Evolutionary conservation across 2,888 invertebrate genomes (phyloP).

Genomic region (Caenorhabditis virilis): DNA sequence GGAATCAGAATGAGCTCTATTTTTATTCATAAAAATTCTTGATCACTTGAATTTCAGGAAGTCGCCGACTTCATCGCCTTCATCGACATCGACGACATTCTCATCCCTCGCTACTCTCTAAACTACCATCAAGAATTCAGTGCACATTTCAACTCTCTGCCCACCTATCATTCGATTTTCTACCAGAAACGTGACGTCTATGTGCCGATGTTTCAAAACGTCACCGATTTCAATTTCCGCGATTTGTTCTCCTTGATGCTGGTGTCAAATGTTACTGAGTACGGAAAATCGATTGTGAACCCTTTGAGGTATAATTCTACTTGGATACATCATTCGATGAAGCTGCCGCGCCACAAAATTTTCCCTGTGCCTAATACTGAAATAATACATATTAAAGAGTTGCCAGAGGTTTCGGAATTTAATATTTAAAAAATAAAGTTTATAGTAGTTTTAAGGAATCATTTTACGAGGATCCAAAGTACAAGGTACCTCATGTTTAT

Average conservation of each 20-base stretch:
- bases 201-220: constrained; percentile 10
- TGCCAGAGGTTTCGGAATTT: constrained; percentile 9
- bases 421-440: too few species aligned
- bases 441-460: too few species aligned
- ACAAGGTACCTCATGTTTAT: too few species aligned
- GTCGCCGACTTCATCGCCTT: constrained; percentile 42
- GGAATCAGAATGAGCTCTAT: too few species aligned
- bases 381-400: constrained; percentile 21
- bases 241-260: constrained; percentile 17
- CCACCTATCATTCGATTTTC: constrained; percentile 20
- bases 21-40: too few species aligned
- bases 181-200: constrained; percentile 21
- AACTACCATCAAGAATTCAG: constrained; percentile 35
- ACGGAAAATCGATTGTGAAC: constrained; percentile 29
- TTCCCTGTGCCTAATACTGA: constrained; percentile 21
- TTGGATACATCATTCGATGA: constrained; percentile 30
- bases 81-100: constrained; percentile 47
- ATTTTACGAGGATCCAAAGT: too few species aligned
- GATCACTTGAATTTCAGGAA: constrained; percentile 47
- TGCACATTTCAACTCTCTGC: constrained; percentile 15
- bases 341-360: constrained; percentile 14
- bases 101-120: constrained; percentile 37
- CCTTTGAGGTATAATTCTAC: constrained; percentile 31
- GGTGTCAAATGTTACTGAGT: constrained; percentile 14
- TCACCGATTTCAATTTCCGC: constrained; percentile 11